Evolutionary conservation across 2,888 invertebrate species (phyloP), one percentile per base, ranked within the genome.

Genomic region (Phorcus lineatus): DNA sequence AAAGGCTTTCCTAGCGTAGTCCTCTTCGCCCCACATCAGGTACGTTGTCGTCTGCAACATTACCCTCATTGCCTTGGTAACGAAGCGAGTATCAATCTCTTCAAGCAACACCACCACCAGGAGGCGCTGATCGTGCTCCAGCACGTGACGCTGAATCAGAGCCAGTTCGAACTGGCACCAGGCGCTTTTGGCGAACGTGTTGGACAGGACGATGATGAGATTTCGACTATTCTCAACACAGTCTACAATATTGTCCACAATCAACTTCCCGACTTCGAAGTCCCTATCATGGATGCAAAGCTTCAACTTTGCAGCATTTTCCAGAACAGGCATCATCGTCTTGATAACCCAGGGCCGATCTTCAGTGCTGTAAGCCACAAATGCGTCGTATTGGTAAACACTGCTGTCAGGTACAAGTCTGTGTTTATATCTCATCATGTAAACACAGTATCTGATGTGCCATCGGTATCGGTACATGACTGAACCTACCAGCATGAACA

Each of bases 141-240:
- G 83, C 2, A 91, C 75, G 16, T 88, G 83, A 89, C 95, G 95
- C 81, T 96, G 96, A 0, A 96, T 96, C 67, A 96, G 89, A 86
- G 95, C 95, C 95, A 96, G 95, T 91, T 96, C 96, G 85, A 95
- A 96, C 86, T 95, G 95, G 87, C 96, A 96, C 96, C 96, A 96
- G 84, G 95, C 95, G 85, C 96, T 96, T 9, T 94, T 92, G 6
- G 96, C 91, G 90, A 96, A 96, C 84, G 94, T 93, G 57, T 95
- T 94, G 0, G 96, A 95, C 17, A 96, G 94, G 11, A 96, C 94
- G 79, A 96, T 92, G 93, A 96, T 94, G 0, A 96, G 94, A 4
- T 94, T 94, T 19, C 95, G 93, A 0, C 96, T 96, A 0, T 95
- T 94, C 86, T 95, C 95, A 94, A 96, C 95, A 87, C 95, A 95